A percentile compares a stretch with the other conserved stretches of the same genome.
These are phyloP conservation scores for Cavia aperea DNA, from an alignment of 2,113 vertebrate species.

Conservation along the genomic window DNA sequence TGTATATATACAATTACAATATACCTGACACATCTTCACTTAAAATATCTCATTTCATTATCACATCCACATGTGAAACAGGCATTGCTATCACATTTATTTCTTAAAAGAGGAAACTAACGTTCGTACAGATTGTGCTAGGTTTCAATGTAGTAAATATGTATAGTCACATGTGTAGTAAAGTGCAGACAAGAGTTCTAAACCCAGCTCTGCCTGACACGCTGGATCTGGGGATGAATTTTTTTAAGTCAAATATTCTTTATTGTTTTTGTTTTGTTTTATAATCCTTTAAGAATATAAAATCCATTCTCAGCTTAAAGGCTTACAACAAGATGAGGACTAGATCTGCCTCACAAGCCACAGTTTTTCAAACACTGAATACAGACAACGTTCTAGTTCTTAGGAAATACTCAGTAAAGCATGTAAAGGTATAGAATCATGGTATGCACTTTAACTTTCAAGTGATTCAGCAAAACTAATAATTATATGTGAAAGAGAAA, in stretches of 20 bases:
- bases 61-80: neutral
- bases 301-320: neutral
- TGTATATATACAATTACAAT: neutral
- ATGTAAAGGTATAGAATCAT: neutral
- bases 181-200: neutral
- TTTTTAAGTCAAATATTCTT: neutral
- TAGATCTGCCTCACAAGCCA: neutral
- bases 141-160: neutral
- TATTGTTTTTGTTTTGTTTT: neutral
- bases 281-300: slow-evolving; percentile 16
- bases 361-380: neutral
- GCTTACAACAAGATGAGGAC: neutral
- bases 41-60: neutral
- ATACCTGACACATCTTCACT: neutral
- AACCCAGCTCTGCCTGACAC: neutral
- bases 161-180: neutral
- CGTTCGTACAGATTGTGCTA: neutral
- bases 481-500: neutral
- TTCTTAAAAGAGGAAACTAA: neutral
- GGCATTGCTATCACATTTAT: neutral
- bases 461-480: slow-evolving; percentile 15
- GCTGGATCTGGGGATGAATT: neutral
- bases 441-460: neutral
- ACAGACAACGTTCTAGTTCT: neutral
- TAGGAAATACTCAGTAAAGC: neutral